Evolutionary conservation across 37 sponge, comb jelly and placozoan species (phyloP).

Genomic region (Dysidea cf. avara): DNA sequence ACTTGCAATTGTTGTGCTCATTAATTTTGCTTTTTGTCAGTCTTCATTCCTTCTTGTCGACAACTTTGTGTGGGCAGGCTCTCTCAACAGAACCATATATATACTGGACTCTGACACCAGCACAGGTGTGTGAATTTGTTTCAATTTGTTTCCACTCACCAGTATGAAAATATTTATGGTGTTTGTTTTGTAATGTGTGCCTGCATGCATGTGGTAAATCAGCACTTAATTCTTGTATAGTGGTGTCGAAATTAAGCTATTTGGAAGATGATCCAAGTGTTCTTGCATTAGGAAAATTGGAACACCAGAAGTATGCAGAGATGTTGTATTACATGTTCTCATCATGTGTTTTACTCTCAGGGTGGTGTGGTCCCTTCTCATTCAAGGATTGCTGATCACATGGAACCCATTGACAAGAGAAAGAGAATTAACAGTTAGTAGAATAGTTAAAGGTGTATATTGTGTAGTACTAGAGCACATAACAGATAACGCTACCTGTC

Average conservation of each 20-base stretch:
- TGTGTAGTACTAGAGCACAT: no score
- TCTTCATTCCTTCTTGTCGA: conserved; percentile 73
- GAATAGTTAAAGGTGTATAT: no score
- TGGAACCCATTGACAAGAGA: conserved; percentile 67
- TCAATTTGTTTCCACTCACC: no score
- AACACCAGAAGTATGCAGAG: neutral
- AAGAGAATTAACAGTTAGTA: conserved; percentile 37
- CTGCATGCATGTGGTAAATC: neutral
- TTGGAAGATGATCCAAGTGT: conserved; percentile 64
- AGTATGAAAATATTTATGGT: no score
- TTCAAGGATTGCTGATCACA: conserved; percentile 56
- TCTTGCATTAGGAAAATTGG: conserved; percentile 31
- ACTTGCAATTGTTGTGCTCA: conserved; percentile 5
- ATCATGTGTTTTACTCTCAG: no score
- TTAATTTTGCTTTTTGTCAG: conserved; percentile 14
- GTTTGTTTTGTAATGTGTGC: no score
- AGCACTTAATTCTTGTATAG: conserved; percentile 14
- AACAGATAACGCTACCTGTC: neutral
- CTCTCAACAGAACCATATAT: conserved; percentile 66
- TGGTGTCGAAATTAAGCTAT: conserved; percentile 59
- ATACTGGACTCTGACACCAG: conserved; percentile 73
- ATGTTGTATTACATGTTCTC: neutral
- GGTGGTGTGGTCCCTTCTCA: conserved; percentile 68
- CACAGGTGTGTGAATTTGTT: conserved; percentile 75
- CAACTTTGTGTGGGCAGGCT: conserved; percentile 73